Evolutionary conservation across 2,113 vertebrate species (phyloP).

Genomic region (Eubucco bourcierii): DNA sequence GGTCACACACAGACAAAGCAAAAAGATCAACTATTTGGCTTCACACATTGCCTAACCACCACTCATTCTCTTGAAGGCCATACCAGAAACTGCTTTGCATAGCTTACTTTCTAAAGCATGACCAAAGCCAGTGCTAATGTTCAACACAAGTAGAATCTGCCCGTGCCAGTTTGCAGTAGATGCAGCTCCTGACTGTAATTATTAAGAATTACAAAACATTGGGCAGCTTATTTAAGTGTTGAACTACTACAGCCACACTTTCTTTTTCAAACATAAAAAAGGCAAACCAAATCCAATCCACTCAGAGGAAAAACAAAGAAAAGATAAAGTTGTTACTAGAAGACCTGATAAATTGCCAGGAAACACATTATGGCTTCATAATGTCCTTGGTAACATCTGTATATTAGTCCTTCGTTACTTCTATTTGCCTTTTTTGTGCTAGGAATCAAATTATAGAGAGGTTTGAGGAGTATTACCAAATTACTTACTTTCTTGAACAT

Average conservation of each 20-base stretch:
- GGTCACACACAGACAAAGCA: neutral
- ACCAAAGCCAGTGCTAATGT: neutral
- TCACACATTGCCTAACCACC: neutral
- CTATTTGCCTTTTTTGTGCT: neutral
- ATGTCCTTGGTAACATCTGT: neutral
- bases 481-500: conserved; percentile 91
- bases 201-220: neutral
- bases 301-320: neutral
- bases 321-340: neutral
- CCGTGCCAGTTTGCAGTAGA: neutral
- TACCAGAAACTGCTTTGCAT: neutral
- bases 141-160: neutral
- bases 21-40: neutral
- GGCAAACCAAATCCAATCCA: neutral
- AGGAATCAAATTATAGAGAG: neutral
- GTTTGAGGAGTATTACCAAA: neutral
- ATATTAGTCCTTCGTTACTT: neutral
- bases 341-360: neutral
- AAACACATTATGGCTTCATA: neutral
- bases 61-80: neutral
- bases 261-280: neutral
- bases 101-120: neutral
- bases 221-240: neutral
- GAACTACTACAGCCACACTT: neutral
- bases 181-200: neutral